phyloP scores from a whole-genome alignment of 1,140 invertebrate species.

The Druon quercuslanigerum region DNA sequence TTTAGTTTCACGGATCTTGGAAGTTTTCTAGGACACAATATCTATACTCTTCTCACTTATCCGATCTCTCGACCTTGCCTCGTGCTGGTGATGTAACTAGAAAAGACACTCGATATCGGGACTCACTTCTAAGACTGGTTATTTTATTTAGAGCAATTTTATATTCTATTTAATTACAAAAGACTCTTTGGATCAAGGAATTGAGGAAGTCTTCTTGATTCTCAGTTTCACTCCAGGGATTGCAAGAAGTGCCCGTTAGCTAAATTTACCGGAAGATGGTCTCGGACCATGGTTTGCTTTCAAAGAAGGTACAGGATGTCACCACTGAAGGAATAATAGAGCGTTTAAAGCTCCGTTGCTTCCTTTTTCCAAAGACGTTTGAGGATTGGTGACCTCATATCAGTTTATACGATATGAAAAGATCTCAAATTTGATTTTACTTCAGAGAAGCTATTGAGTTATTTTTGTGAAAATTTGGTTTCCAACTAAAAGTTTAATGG shows the following conservation, averaged over 20 bases:
- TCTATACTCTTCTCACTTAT: too few species aligned
- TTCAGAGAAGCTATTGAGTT: not conserved
- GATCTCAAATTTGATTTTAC: not conserved
- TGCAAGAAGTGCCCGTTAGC: not conserved
- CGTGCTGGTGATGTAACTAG: too few species aligned
- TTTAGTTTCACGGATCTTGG: too few species aligned
- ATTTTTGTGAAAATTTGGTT: not conserved
- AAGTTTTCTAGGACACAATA: too few species aligned
- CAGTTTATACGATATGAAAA: not conserved
- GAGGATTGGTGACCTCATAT: not conserved
- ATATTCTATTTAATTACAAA: not conserved
- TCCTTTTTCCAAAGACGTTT: conserved; percentile 7
- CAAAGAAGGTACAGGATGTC: conserved; percentile 19
- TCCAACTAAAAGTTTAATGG: too few species aligned
- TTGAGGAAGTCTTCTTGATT: conserved; percentile 1
- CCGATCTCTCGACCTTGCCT: too few species aligned
- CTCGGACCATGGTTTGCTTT: conserved; percentile 8
- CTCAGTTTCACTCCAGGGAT: not conserved
- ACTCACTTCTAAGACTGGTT: too few species aligned
- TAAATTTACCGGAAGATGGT: conserved; percentile 29
- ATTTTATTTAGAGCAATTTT: not conserved
- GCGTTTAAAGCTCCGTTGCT: conserved; percentile 16
- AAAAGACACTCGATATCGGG: too few species aligned
- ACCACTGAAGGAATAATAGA: conserved; percentile 24
- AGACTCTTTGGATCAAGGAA: not conserved